Base-by-base conservation (phyloP, 2,888 invertebrate genomes). In the Fissipunctia ypsillon region DNA sequence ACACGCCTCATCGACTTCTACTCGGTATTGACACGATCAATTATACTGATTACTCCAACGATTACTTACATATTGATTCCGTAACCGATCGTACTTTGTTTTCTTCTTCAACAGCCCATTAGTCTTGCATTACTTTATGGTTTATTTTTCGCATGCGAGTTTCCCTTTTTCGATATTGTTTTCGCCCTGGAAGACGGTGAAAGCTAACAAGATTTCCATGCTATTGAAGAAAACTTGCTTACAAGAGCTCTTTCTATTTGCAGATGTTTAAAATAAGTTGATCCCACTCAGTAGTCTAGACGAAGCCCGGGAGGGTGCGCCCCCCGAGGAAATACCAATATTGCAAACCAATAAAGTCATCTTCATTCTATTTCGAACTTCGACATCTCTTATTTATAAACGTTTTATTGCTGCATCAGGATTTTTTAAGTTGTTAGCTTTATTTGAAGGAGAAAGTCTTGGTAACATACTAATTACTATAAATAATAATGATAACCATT, bases 241-340 rank as follows among this genome's bases (percentile, higher is more conserved):
- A 91, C 89, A 88, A 87, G 86, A 85, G 86, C 85, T 87, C 86
- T 84, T 89, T 80, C 79, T 83, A 83, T 90, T 91, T 89, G 84
- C 87, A 89, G 88, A 92, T 91, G 83, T 87, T 87, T 84, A 88
- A 89, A 91, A 93, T 92, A 91, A 92, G 88, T 90, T 91, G 88
- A 91, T 93, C 89, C 88, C 88, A 88, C 89, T 89, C 83, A 83
- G 69, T 89, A 90, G 95, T 95, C 95, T 95, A 95, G 95, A 95
- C 95, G 91, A 87, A 80, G 85, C 79, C 71, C 74, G 75, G 73
- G 90, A 92, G 94, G 94, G 94, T 92, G 91, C 89, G 90, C 91
- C 89, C 91, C 88, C 91, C 80, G 83, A 91, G 93, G 92, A 91
- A 90, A 90, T 90, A 79, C 82, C 90, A 93, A 93, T 91, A 92